Conservation (phyloP, 2,113 vertebrate genomes). For the Tragulus kanchil region DNA sequence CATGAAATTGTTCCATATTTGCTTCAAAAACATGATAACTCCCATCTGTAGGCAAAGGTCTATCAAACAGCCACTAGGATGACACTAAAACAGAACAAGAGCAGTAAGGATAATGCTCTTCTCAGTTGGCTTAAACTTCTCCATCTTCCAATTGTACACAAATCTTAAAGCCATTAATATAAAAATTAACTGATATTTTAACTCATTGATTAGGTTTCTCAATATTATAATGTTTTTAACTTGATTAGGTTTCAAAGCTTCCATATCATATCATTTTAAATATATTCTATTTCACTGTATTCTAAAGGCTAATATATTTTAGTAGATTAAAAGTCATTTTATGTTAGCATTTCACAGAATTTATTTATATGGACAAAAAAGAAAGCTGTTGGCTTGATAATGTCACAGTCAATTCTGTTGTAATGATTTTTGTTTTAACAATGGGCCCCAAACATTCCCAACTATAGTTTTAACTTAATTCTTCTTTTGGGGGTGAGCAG, state of each 20-base stretch:
- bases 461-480: not conserved
- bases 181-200: too few relatives aligned
- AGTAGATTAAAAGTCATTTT: not conserved
- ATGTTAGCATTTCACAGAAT: not conserved
- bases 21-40: slow-evolving; percentile 99
- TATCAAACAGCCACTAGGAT: slow-evolving; percentile 98
- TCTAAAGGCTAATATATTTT: not conserved
- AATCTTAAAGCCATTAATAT: not conserved
- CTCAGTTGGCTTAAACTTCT: too few relatives aligned
- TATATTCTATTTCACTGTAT: not conserved
- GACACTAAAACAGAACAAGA: slow-evolving; percentile 91
- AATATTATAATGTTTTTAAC: not conserved
- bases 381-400: not conserved
- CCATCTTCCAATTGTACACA: not conserved
- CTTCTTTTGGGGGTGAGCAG: not conserved
- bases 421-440: not conserved
- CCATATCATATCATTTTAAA: slow-evolving; percentile 8
- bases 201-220: too few relatives aligned
- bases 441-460: not conserved
- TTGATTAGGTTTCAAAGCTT: not conserved
- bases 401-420: not conserved
- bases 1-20: slow-evolving; percentile 99
- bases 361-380: not conserved
- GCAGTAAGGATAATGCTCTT: not conserved
- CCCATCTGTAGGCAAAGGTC: slow-evolving; percentile 99